phyloP scores from a whole-genome alignment of 37 sponge, comb jelly and placozoan species.

The Tethya wilhelma region DNA sequence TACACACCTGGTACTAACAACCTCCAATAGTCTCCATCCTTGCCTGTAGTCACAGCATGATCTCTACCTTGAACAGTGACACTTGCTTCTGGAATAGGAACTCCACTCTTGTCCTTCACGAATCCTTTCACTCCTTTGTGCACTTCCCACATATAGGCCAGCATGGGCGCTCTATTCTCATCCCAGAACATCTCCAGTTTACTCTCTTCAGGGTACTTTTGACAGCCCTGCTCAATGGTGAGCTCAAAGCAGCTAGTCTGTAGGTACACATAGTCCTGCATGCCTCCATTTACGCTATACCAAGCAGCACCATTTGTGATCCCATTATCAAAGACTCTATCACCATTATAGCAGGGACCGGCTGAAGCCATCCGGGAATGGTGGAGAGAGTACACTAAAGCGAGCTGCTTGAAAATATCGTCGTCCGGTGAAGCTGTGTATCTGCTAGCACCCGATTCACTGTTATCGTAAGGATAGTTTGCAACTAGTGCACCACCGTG shows the following conservation, averaged over 20 bases:
- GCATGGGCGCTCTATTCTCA: conserved; percentile 68
- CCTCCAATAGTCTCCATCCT: conserved; percentile 91
- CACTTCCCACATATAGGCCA: conserved; percentile 74
- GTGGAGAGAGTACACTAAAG: conserved; percentile 69
- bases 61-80: conserved; percentile 53
- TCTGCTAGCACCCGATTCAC: conserved; percentile 3
- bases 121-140: conserved; percentile 85
- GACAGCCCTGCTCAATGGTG: conserved; percentile 92
- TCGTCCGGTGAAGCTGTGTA: conserved; percentile 75
- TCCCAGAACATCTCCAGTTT: conserved; percentile 78
- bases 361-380: conserved; percentile 84
- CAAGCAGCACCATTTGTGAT: conserved; percentile 97
- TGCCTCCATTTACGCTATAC: conserved; percentile 92
- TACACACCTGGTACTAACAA: conserved; percentile 83
- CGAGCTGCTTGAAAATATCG: conserved; percentile 76
- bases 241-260: conserved; percentile 89
- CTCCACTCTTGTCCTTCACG: conserved; percentile 47
- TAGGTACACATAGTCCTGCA: conserved; percentile 97
- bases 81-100: conserved; percentile 52
- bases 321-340: conserved; percentile 64
- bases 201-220: conserved; percentile 76
- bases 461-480: conserved; percentile 96
- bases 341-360: conserved; percentile 6
- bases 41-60: conserved; percentile 46
- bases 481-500: conserved; percentile 97